Base-by-base conservation (phyloP, 2,113 vertebrate species). In the Pseudolaguvia tuberculata region DNA sequence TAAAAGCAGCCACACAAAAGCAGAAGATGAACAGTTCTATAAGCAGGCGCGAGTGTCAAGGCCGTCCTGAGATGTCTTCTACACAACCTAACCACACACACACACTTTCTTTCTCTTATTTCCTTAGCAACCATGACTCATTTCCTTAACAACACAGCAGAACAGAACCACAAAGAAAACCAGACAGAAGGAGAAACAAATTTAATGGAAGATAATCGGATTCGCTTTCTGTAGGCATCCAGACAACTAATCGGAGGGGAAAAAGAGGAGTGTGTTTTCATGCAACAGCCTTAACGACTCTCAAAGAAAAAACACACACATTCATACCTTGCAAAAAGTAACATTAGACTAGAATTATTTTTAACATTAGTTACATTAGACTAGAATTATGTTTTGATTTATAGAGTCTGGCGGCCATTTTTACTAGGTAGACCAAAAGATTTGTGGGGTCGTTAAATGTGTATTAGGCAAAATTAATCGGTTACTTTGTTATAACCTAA, bases 71-170 rank as follows among this genome's bases (percentile, higher is more conserved):
- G 48, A 79, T 29, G 45, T 50, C 65, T 82, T 78, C 79, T 75
- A 57, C 65, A 72, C 67, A 84, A 78, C 81, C 79, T 81, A 81
- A 87, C 86, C 86, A 78, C 87, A 82, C 83, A 84, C 84, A 89
- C 88, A 82, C 81, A 85, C 84, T 88, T 83, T 75, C 86, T 89
- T 83, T 73, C 82, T 82, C 80, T 85, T 84, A 90, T 88, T 90
- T 91, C 91, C 91, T 89, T 91, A 84, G 86, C 77, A 87, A 90
- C 88, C 4, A 31, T 87, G 87, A 88, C 81, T 90, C 84, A 90
- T 90, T 91, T 90, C 89, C 88, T 81, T 84, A 83, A 84, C 86
- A 84, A 88, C 84, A 29, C 58, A 76, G 82, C 80, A 59, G 58
- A 83, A 73, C 51, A 73, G 56, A 73, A 39, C 71, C 71, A 83